Conservation (phyloP, 1,140 invertebrate genomes). For the Scylla paramamosain region DNA sequence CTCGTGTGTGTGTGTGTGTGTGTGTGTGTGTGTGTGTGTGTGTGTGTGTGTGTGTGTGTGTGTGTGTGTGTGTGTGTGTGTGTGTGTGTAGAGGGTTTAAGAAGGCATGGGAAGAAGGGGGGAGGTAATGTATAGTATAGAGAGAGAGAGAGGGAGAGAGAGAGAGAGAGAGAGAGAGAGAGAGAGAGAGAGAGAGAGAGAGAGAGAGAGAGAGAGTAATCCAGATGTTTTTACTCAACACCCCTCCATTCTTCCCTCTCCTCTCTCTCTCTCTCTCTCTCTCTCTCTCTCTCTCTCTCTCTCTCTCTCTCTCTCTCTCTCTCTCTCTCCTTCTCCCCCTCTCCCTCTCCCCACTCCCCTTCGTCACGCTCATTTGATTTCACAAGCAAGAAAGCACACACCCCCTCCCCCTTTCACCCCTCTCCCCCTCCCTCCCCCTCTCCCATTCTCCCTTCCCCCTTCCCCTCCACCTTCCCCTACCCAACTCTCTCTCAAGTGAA, state of each 20-base stretch:
- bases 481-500: not conserved
- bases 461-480: not conserved
- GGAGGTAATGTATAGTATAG: not conserved
- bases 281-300: not conserved
- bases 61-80: no score
- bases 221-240: not conserved
- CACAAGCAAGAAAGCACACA: not conserved
- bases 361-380: slow-evolving; percentile 18
- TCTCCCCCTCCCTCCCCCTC: not conserved
- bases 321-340: no score
- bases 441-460: not conserved
- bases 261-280: not conserved
- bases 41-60: slow-evolving; percentile 12
- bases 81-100: no score
- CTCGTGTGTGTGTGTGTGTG: not conserved
- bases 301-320: no score
- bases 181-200: slow-evolving; percentile 8
- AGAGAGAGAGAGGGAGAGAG: not conserved
- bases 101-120: not conserved
- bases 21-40: not conserved
- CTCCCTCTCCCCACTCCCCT: no score
- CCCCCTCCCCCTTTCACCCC: not conserved
- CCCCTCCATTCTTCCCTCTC: not conserved
- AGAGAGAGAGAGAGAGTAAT: slow-evolving; percentile 4
- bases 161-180: not conserved